Evolutionary conservation across 2,888 invertebrate species (phyloP), one percentile per base, ranked within the genome.

Genomic region (Hypomecis punctinalis): DNA sequence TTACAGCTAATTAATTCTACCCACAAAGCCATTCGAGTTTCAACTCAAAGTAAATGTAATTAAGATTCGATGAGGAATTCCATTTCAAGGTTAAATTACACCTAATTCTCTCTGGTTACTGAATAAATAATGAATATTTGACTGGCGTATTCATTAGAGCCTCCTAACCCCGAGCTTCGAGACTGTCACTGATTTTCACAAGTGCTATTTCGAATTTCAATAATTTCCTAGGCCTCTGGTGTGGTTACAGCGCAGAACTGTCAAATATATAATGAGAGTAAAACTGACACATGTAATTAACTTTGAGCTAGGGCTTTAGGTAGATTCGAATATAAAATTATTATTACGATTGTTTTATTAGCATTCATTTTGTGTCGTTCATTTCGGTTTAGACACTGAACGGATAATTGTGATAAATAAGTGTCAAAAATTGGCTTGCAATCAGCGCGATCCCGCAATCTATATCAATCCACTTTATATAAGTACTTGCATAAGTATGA

Each of bases 91-190:
- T 52, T 52, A 40, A 52, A 52, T 57, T 13, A 52, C 49, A 23
- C 23, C 23, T 23, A 53, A 62, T 62, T 57, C 53, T 57, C 63
- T 59, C 39, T 54, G 63, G 49, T 43, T 49, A 55, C 57, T 42
- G 62, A 53, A 62, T 62, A 61, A 66, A 54, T 54, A 61, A 61
- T 61, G 49, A 66, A 66, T 61, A 58, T 57, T 61, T 61, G 57
- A 66, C 48, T 61, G 57, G 37, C 54, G 37, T 58, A 45, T 49
- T 62, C 62, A 62, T 66, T 66, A 62, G 61, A 39, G 11, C 23
- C 42, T 13, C 23, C 52, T 13, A 37, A 39, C 39, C 23, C 46
- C 23, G 37, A 13, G 35, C 8, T 35, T 0, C 35, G 45, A 35
- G 43, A 36, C 47, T 33, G 56, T 47, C 56, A 33, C 56, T 37